Evolutionary conservation across 2,113 vertebrate genomes (phyloP), one percentile per base, ranked within the genome.

Genomic region (Rissa tridactyla): DNA sequence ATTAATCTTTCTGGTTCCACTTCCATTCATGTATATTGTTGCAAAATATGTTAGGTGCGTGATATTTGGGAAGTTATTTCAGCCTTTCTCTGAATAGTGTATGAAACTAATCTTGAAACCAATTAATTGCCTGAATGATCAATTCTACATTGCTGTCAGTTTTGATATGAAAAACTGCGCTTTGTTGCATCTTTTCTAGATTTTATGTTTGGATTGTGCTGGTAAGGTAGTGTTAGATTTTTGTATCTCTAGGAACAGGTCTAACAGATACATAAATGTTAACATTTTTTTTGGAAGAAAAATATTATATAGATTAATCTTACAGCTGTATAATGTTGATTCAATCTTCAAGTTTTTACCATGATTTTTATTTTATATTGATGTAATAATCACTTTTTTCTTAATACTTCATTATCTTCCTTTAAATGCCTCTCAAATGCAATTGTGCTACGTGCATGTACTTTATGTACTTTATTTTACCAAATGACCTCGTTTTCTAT

Each of bases 361-460:
- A 51, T 40, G 4, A 60, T 51, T 65, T 61, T 1, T 52, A 32
- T 80, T 71, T 84, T 65, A 62, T 64, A 44, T 23, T 20, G 58
- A 57, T 3, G 2, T 49, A 42, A 27, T 25, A 62, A 78, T 34
- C 13, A 44, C 22, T 58, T 84, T 58, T 76, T 61, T 60, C 15
- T 44, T 84, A 47, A 66, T 78, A 58, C 40, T 65, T 86, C 8
- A 17, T 58, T 79, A 11, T 15, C 22, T 68, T 64, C 34, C 7
- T 91, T 78, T 47, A 82, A 89, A 11, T 1, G 1, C 57, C 25
- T 76, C 66, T 65, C 30, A 83, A 18, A 44, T 46, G 15, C 42
- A 64, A 0, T 46, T 71, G 20, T 42, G 20, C 46, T 47, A 16
- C 0, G 0, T 46, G 29, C 29, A 22, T 11, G 13, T 51, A 17